Percentiles rank a stretch among this genome's conserved stretches.
These are phyloP conservation scores for Macrobrachium nipponense DNA, from an alignment of 1,140 invertebrate genomes.

Conservation along the genomic window DNA sequence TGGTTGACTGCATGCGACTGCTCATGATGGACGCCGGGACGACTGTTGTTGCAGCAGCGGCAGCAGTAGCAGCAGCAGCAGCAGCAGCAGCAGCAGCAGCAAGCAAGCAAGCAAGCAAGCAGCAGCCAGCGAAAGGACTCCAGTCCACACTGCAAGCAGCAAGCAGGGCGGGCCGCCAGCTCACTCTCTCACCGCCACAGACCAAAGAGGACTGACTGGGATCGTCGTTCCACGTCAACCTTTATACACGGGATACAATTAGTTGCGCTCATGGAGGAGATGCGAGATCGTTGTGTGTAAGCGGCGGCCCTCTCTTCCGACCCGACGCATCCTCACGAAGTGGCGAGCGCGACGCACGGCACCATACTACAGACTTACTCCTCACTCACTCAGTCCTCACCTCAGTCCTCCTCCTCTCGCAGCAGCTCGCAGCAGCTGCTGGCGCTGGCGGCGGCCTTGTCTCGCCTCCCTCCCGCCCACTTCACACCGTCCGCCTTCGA, in stretches of 20 bases:
- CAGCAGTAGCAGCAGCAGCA: too few relatives aligned
- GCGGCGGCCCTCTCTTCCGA: slow-evolving; percentile 37
- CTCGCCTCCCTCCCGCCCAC: not conserved
- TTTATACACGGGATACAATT: slow-evolving; percentile 37
- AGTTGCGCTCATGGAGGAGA: slow-evolving; percentile 47
- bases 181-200: slow-evolving; percentile 46
- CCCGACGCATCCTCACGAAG: slow-evolving; percentile 59
- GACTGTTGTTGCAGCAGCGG: too few relatives aligned
- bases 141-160: slow-evolving; percentile 3
- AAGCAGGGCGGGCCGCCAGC: slow-evolving; percentile 36
- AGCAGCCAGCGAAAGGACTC: slow-evolving; percentile 35
- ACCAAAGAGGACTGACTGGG: slow-evolving; percentile 50
- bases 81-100: too few relatives aligned
- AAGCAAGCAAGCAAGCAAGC: slow-evolving; percentile 44
- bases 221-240: slow-evolving; percentile 47
- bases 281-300: slow-evolving; percentile 30
- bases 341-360: slow-evolving; percentile 48
- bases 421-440: not conserved
- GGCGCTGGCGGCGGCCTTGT: slow-evolving; percentile 1
- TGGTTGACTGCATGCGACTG: slow-evolving; percentile 62
- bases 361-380: slow-evolving; percentile 50
- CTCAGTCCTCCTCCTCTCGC: slow-evolving; percentile 7
- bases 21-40: slow-evolving; percentile 35
- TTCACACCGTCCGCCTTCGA: not conserved
- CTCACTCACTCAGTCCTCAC: too few relatives aligned